Conservation (phyloP, 2,113 vertebrate species). For the Pontoporia blainvillei region DNA sequence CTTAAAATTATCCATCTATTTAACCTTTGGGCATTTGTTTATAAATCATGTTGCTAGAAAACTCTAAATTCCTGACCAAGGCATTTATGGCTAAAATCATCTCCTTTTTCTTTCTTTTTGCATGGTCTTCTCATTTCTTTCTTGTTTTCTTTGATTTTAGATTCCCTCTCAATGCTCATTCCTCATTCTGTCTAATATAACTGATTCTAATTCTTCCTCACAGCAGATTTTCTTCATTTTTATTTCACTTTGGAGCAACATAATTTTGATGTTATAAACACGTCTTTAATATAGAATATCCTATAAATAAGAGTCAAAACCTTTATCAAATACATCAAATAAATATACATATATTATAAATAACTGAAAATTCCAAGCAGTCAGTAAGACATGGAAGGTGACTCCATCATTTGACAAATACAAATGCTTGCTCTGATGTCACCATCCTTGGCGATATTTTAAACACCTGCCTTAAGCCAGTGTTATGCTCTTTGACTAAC, state of each 20-base stretch:
- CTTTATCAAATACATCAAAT: background rate
- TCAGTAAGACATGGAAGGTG: background rate
- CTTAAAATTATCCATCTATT: background rate
- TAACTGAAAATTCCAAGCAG: background rate
- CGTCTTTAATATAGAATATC: background rate
- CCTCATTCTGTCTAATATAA: conserved; percentile 8
- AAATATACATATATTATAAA: background rate
- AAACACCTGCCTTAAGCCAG: conserved; percentile 12
- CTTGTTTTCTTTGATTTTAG: conserved; percentile 15
- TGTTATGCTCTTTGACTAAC: conserved; percentile 31
- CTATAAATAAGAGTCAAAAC: conserved; percentile 20
- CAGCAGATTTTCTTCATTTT: conserved; percentile 7
- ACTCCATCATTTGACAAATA: conserved; percentile 23
- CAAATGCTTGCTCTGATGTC: background rate
- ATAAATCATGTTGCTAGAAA: background rate
- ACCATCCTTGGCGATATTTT: background rate
- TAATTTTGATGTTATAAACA: background rate
- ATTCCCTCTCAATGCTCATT: conserved; percentile 20
- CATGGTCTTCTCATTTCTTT: background rate
- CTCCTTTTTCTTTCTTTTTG: background rate
- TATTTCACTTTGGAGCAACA: conserved; percentile 1
- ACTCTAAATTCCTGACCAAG: background rate
- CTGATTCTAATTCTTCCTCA: conserved; percentile 37
- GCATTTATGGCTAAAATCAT: background rate
- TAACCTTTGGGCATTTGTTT: background rate